These are phyloP conservation scores for Diplosoma virens DNA, from an alignment of 23 tunicate species.

Conservation along the genomic window DNA sequence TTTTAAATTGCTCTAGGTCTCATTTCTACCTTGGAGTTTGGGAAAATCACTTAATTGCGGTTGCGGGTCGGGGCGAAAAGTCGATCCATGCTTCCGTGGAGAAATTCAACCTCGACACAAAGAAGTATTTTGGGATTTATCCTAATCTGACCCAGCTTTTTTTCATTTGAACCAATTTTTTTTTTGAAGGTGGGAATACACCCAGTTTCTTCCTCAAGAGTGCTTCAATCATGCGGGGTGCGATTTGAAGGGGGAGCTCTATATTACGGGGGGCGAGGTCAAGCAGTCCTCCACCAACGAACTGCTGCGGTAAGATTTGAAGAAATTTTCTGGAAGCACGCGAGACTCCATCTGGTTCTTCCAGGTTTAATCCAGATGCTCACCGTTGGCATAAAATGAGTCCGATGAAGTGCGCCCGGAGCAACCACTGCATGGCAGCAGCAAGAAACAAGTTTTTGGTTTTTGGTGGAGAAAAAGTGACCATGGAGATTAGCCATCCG, in stretches of 20 bases:
- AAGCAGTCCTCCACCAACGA: neutral
- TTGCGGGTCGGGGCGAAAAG: neutral
- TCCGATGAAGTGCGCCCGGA: neutral
- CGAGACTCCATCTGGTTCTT: neutral
- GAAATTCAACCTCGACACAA: neutral
- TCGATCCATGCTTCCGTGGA: neutral
- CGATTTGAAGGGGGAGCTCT: neutral
- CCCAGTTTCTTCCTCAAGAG: neutral
- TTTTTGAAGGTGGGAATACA: neutral
- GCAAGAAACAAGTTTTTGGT: neutral
- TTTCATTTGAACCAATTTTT: neutral
- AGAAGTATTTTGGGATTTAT: neutral
- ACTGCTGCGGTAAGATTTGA: neutral
- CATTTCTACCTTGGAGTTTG: neutral
- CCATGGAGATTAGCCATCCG: neutral
- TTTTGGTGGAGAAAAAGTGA: neutral
- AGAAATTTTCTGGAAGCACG: neutral
- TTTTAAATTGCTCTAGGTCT: no score
- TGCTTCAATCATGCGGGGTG: neutral
- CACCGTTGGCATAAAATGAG: neutral
- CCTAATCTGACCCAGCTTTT: neutral
- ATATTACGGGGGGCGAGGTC: neutral
- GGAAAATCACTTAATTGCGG: neutral
- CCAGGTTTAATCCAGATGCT: neutral
- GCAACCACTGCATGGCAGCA: neutral